Conservation (phyloP, 2,797 vertebrate genomes). For the Sebastes itinus region DNA sequence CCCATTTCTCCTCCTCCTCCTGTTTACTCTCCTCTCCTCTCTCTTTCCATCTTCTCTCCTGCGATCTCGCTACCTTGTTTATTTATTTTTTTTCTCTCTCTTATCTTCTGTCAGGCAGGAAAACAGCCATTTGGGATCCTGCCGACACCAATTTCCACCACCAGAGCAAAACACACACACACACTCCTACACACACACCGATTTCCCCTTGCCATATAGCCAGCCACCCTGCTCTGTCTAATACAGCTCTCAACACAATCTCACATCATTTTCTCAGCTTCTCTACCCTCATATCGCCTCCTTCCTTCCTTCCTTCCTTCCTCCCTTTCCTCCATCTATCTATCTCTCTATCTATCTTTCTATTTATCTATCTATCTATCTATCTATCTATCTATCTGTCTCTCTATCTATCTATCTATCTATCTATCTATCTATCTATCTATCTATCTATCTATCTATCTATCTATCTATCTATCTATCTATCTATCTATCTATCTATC, state of each 20-base stretch:
- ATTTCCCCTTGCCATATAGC: conserved; percentile 48
- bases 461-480: conserved; percentile 48
- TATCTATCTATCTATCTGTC: conserved; percentile 48
- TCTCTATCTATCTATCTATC: too few species aligned
- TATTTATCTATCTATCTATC: conserved; percentile 60
- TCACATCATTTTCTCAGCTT: conserved; percentile 62
- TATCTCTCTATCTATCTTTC: conserved; percentile 66
- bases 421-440: too few species aligned
- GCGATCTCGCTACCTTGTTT: conserved; percentile 54
- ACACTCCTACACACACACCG: conserved; percentile 12
- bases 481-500: conserved; percentile 49
- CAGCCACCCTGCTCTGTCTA: conserved; percentile 65
- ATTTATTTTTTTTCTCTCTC: conserved; percentile 45
- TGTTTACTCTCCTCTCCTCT: neutral
- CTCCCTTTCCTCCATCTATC: too few species aligned
- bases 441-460: conserved; percentile 47
- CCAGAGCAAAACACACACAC: conserved; percentile 20
- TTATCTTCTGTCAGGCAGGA: conserved; percentile 76
- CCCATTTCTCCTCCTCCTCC: neutral
- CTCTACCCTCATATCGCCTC: neutral
- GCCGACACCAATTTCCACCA: conserved; percentile 77
- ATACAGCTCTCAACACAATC: conserved; percentile 73
- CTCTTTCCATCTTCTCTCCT: conserved; percentile 22
- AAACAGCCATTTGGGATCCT: conserved; percentile 80
- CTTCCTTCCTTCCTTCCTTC: neutral